Evolutionary conservation across 2,797 vertebrate species (phyloP), one percentile per base, ranked within the genome.

Genomic region (Acrossocheilus fasciatus): DNA sequence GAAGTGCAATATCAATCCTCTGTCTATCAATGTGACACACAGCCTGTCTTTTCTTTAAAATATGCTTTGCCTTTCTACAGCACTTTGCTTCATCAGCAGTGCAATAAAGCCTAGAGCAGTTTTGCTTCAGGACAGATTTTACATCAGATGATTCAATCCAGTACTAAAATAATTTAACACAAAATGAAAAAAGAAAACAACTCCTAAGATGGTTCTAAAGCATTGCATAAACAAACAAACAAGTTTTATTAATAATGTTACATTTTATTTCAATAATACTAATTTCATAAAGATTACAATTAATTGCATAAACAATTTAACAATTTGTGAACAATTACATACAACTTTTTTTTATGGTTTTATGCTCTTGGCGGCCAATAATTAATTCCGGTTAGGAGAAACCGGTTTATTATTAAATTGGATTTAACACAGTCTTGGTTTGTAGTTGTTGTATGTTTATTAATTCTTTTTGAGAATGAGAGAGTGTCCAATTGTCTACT

Each of bases 71-170:
- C 4, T 45, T 43, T 18, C 15, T 64, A 62, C 57, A 64, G 77
- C 36, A 78, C 75, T 78, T 59, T 79, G 76, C 77, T 45, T 79
- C 15, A 79, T 45, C 77, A 45, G 77, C 57, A 79, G 39, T 45
- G 39, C n/a, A 79, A 79, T 79, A 79, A 79, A 64, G 39, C 57
- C 77, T 30, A 2, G n/a, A 43, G 57, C 57, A 79, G 15, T 26
- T 47, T 54, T 64, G 64, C 26, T 30, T 62, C 45, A 9, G 75
- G 54, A 41, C 52, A 77, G 34, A 41, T 75, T 72, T 52, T 47
- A 69, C 34, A 23, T 77, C 14, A 57, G 75, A 57, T 3, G 54
- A 77, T 23, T 39, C 50, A 77, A 23, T 77, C 74, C 11, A 39
- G 50, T 54, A 57, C 6, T 54, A 15, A 39, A 57, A 77, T 15